A percentile compares a stretch with the other conserved stretches of the same genome.
These are phyloP conservation scores for Batillaria attramentaria DNA, from an alignment of 1,140 invertebrate genomes.

Conservation along the genomic window DNA sequence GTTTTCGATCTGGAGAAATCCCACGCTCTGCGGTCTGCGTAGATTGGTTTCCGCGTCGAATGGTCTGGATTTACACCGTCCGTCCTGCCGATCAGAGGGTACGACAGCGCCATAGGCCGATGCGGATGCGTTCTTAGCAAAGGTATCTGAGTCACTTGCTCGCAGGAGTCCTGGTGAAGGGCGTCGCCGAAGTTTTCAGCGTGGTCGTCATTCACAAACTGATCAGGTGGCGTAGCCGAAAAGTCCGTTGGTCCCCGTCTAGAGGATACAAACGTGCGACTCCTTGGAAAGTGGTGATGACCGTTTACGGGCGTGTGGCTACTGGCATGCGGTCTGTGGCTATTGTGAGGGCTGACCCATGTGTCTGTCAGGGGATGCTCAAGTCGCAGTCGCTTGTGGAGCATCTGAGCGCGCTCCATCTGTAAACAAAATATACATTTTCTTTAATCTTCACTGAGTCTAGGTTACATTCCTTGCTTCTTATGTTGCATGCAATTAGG, in stretches of 20 bases:
- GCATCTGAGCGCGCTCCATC: constrained; percentile 44
- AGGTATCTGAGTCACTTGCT: too few species aligned
- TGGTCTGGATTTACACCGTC: too few species aligned
- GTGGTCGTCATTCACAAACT: too few species aligned
- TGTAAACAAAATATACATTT: constrained; percentile 22
- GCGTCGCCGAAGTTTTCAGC: too few species aligned
- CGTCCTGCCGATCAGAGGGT: too few species aligned
- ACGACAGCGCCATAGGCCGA: too few species aligned
- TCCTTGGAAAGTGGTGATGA: background rate
- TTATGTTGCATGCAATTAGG: background rate
- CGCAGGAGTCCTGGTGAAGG: too few species aligned
- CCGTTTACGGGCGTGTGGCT: background rate
- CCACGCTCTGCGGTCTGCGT: too few species aligned
- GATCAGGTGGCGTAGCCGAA: background rate
- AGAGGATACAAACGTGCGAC: background rate
- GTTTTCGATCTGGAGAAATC: too few species aligned
- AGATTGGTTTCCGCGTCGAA: too few species aligned
- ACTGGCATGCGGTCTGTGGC: background rate
- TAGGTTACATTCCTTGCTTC: background rate
- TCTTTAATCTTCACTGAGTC: background rate
- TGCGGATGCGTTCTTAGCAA: too few species aligned
- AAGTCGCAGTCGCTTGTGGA: constrained; percentile 35
- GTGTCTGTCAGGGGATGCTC: background rate
- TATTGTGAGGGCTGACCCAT: background rate
- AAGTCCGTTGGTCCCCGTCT: too few species aligned